Conservation (phyloP, 1,140 invertebrate genomes). For the Chelonus insularis region DNA sequence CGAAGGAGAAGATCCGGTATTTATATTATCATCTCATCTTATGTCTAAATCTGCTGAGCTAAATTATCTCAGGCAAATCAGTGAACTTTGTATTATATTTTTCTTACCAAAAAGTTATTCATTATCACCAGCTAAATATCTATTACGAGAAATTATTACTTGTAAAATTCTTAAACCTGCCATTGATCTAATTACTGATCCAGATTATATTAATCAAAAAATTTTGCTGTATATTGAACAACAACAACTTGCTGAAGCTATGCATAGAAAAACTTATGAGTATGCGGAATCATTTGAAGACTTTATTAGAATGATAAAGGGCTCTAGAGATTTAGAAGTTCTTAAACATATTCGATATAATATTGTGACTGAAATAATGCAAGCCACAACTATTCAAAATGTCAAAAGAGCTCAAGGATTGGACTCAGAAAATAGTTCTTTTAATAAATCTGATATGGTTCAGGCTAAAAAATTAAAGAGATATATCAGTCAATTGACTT, state of each 20-base stretch:
- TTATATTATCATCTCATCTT: constrained; percentile 76
- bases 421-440: constrained; percentile 69
- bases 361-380: constrained; percentile 90
- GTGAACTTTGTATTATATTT: constrained; percentile 79
- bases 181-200: constrained; percentile 83
- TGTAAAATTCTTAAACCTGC: constrained; percentile 82
- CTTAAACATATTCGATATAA: constrained; percentile 84
- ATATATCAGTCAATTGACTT: constrained; percentile 81
- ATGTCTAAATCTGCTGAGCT: constrained; percentile 73
- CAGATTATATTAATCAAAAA: constrained; percentile 89
- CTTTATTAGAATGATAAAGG: constrained; percentile 83
- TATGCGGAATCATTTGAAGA: constrained; percentile 90
- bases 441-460: constrained; percentile 70
- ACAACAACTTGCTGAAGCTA: constrained; percentile 74
- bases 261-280: constrained; percentile 80
- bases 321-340: constrained; percentile 77
- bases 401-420: constrained; percentile 82
- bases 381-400: constrained; percentile 88
- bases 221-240: constrained; percentile 81
- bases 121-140: constrained; percentile 72
- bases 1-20: constrained; percentile 68
- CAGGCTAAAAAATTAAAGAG: constrained; percentile 73
- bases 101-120: constrained; percentile 81
- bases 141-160: constrained; percentile 81
- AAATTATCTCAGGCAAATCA: constrained; percentile 79